Evolutionary conservation across 2,888 invertebrate genomes (phyloP).

Genomic region (Dasysyrphus albostriatus): DNA sequence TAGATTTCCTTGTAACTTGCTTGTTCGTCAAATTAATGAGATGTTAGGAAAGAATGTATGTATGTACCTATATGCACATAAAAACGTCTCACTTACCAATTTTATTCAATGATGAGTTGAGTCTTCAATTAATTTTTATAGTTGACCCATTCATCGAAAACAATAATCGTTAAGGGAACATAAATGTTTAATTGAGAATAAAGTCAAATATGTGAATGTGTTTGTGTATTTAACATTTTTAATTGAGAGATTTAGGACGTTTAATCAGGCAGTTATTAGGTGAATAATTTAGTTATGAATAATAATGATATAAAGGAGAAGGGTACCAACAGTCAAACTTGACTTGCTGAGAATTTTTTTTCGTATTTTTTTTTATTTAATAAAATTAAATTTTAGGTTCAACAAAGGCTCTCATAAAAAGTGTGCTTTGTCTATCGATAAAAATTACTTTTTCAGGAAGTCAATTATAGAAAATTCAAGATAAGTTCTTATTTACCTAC

Average conservation of each 20-base stretch:
- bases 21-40: conserved; percentile 16
- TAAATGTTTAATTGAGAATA: not conserved
- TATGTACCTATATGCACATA: not conserved
- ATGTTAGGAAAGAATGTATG: not conserved
- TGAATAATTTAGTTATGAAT: not conserved
- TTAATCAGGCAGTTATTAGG: not conserved
- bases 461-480: too few species aligned
- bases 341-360: too few species aligned
- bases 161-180: not conserved
- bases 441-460: too few species aligned
- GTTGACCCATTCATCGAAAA: conserved; percentile 2
- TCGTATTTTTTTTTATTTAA: too few species aligned
- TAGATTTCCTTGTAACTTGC: not conserved
- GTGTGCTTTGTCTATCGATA: too few species aligned
- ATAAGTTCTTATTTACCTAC: too few species aligned
- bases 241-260: not conserved
- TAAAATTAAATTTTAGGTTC: too few species aligned
- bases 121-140: conserved; percentile 16
- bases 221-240: not conserved
- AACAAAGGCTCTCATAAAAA: too few species aligned
- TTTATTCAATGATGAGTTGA: conserved; percentile 12
- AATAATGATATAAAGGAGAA: not conserved
- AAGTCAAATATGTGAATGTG: not conserved
- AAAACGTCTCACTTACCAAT: not conserved
- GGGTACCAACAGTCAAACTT: too few species aligned